Percentiles rank a stretch among this genome's conserved stretches.
Conservation (phyloP, 2,888 invertebrate genomes). For the Clunio marinus region DNA sequence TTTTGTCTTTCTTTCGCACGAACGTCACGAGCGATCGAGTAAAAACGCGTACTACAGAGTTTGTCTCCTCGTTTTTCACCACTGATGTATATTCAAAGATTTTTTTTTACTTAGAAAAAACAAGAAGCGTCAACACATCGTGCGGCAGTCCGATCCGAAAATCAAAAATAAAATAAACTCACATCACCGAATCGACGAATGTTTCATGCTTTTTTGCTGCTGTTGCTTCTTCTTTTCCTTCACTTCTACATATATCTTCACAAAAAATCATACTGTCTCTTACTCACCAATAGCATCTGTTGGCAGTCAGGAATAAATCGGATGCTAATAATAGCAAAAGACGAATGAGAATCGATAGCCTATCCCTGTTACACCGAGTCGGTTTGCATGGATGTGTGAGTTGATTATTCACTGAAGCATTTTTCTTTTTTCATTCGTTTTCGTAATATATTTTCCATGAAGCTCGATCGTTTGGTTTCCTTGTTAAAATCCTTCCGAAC, state of each 20-base stretch:
- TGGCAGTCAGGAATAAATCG: background rate
- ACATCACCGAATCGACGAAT: conserved; percentile 15
- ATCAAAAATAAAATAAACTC: conserved; percentile 37
- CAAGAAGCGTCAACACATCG: conserved; percentile 28
- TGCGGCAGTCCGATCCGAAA: conserved; percentile 32
- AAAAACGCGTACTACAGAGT: conserved; percentile 14
- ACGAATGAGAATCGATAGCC: background rate
- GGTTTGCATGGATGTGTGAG: too few relatives aligned
- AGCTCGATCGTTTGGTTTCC: background rate
- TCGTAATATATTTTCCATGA: background rate
- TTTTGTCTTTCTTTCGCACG: conserved; percentile 29
- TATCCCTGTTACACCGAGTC: background rate
- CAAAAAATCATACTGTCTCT: conserved; percentile 28
- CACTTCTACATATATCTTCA: too few relatives aligned
- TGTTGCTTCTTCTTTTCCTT: conserved; percentile 17
- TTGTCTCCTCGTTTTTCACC: background rate
- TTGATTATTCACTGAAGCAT: too few relatives aligned
- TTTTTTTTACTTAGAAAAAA: conserved; percentile 22
- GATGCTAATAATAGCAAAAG: background rate
- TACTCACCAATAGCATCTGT: conserved; percentile 23
- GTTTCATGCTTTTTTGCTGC: conserved; percentile 8
- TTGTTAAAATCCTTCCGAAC: background rate
- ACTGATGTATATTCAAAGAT: background rate
- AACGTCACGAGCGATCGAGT: conserved; percentile 18
- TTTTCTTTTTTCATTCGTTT: background rate